Evolutionary conservation across 2,888 invertebrate genomes (phyloP).

Genomic region (Heliconius sara): DNA sequence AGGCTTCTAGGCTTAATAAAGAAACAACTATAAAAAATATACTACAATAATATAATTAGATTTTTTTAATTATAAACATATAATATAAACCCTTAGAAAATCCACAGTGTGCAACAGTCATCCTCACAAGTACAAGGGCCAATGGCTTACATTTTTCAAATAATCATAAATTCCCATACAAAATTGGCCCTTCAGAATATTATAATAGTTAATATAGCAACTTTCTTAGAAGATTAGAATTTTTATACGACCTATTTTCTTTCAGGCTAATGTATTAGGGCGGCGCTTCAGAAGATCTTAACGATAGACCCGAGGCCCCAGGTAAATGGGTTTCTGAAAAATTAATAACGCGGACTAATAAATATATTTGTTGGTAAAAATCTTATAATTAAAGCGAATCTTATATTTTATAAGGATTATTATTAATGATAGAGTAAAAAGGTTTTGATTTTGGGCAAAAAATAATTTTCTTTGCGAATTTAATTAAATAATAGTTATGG

Average conservation of each 20-base stretch:
- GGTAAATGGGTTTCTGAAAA: slow-evolving; percentile 26
- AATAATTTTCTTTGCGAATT: background rate
- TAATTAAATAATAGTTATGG: background rate
- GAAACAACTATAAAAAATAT: too few species aligned
- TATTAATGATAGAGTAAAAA: background rate
- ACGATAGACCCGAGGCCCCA: slow-evolving; percentile 32
- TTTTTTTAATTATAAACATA: background rate
- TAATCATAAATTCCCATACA: slow-evolving; percentile 63
- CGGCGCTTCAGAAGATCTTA: slow-evolving; percentile 36
- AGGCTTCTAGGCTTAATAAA: too few species aligned
- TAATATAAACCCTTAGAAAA: background rate
- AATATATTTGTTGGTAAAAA: slow-evolving; percentile 7
- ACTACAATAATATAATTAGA: too few species aligned
- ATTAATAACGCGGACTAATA: slow-evolving; percentile 22
- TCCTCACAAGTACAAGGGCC: slow-evolving; percentile 51
- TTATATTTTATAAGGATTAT: slow-evolving; percentile 10
- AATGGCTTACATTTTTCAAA: slow-evolving; percentile 61
- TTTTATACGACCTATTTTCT: slow-evolving; percentile 46
- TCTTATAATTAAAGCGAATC: slow-evolving; percentile 17
- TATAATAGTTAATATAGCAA: slow-evolving; percentile 50
- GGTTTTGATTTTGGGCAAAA: background rate
- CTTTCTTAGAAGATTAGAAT: slow-evolving; percentile 50
- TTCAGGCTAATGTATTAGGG: slow-evolving; percentile 43
- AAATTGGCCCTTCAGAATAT: slow-evolving; percentile 58
- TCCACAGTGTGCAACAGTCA: slow-evolving; percentile 49